phyloP scores from a whole-genome alignment of 1,140 invertebrate species.

The Archivesica marissinica region DNA sequence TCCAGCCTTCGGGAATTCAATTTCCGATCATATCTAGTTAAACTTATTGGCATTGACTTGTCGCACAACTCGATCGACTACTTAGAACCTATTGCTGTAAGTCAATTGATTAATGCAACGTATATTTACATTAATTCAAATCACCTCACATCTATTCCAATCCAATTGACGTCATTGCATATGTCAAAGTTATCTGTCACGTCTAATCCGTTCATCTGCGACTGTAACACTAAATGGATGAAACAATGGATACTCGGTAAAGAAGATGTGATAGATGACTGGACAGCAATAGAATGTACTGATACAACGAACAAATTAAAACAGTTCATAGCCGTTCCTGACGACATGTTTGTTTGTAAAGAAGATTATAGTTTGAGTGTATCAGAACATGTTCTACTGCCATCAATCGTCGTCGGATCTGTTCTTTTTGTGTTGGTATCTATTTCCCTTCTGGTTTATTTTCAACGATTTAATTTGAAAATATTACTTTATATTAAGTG shows the following conservation, averaged over 20 bases:
- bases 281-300: neutral
- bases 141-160: neutral
- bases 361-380: neutral
- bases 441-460: neutral
- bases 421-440: neutral
- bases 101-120: neutral
- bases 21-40: neutral
- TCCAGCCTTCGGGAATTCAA: neutral
- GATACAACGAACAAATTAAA: neutral
- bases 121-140: neutral
- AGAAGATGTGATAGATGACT: neutral
- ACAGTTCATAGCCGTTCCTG: constrained; percentile 18
- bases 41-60: neutral
- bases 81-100: neutral
- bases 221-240: neutral
- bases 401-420: neutral
- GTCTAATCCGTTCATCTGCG: neutral
- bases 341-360: neutral
- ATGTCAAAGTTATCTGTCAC: neutral
- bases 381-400: constrained; percentile 6
- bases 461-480: neutral
- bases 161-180: neutral
- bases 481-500: neutral
- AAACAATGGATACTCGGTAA: neutral
- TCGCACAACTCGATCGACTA: neutral